These are phyloP conservation scores for Netelia inedita DNA, from an alignment of 2,888 invertebrate species.

Conservation along the genomic window DNA sequence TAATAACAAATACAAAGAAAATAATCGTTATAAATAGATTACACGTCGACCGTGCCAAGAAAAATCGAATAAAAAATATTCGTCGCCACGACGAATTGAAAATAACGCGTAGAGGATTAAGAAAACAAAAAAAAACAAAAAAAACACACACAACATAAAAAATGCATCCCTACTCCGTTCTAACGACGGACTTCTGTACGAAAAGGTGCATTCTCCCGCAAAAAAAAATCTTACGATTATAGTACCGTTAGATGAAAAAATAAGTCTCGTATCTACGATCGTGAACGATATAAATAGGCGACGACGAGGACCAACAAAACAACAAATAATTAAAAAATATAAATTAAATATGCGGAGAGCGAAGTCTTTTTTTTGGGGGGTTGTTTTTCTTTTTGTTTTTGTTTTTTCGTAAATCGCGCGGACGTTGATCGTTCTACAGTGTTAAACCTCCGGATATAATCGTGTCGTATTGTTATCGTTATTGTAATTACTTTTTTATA, in stretches of 20 bases:
- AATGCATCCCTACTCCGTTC: neutral
- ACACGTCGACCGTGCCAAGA: slow-evolving; percentile 49
- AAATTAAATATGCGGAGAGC: slow-evolving; percentile 45
- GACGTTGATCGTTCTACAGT: slow-evolving; percentile 15
- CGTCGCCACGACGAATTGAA: slow-evolving; percentile 7
- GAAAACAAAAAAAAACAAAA: slow-evolving; percentile 21
- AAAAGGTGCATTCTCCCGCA: neutral
- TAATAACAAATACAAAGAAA: neutral
- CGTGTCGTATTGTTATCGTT: neutral
- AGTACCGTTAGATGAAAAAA: slow-evolving; percentile 6
- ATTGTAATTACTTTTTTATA: slow-evolving; percentile 23
- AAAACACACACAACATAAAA: neutral
- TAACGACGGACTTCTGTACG: neutral
- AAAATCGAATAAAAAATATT: slow-evolving; percentile 18
- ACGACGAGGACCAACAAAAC: slow-evolving; percentile 61
- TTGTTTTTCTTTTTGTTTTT: too few species aligned
- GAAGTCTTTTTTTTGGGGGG: slow-evolving; percentile 26
- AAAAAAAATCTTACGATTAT: slow-evolving; percentile 23
- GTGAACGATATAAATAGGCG: slow-evolving; percentile 24
- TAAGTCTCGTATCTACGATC: slow-evolving; percentile 12
- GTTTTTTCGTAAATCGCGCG: neutral
- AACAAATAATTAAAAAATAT: slow-evolving; percentile 38
- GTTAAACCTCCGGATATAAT: slow-evolving; percentile 9
- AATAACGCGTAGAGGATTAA: neutral
- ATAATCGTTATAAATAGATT: slow-evolving; percentile 8